Conservation (phyloP, 2,888 invertebrate species). For the Listrodromus nycthemerus region DNA sequence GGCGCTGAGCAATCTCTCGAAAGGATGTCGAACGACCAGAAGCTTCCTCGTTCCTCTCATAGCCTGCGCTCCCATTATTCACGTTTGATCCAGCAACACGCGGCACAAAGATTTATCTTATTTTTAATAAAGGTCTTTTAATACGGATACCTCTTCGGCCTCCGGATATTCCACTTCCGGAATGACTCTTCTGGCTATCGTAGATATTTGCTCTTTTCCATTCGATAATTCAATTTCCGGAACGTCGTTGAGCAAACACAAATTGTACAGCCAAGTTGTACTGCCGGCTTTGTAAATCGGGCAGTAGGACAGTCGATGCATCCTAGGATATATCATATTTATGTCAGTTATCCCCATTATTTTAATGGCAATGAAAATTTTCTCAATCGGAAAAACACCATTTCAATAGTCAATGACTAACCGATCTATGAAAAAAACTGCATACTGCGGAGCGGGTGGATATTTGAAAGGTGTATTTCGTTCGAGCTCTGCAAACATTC, state of each 20-base stretch:
- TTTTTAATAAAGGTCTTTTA: too few relatives aligned
- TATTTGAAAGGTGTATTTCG: constrained; percentile 79
- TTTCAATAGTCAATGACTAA: neutral
- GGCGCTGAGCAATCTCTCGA: constrained; percentile 87
- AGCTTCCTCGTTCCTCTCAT: constrained; percentile 85
- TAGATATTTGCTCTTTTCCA: constrained; percentile 80
- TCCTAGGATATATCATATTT: constrained; percentile 72
- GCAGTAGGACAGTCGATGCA: constrained; percentile 84
- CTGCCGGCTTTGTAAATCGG: constrained; percentile 85
- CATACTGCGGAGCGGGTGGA: constrained; percentile 85
- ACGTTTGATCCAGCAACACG: neutral
- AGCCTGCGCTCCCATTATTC: constrained; percentile 72
- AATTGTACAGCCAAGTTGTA: constrained; percentile 85
- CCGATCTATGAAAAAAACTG: constrained; percentile 83
- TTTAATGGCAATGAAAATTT: too few relatives aligned
- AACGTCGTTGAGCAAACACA: constrained; percentile 83
- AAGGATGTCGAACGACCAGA: constrained; percentile 87
- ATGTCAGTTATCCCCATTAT: neutral
- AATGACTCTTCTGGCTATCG: constrained; percentile 76
- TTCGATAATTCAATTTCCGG: constrained; percentile 78
- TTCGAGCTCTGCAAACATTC: constrained; percentile 77
- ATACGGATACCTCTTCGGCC: constrained; percentile 79
- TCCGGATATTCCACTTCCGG: constrained; percentile 83
- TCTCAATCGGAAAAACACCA: too few relatives aligned
- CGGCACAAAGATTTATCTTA: too few relatives aligned